Evolutionary conservation across 2,797 vertebrate genomes (phyloP), one percentile per base, ranked within the genome.

Genomic region (Dipus sagitta): DNA sequence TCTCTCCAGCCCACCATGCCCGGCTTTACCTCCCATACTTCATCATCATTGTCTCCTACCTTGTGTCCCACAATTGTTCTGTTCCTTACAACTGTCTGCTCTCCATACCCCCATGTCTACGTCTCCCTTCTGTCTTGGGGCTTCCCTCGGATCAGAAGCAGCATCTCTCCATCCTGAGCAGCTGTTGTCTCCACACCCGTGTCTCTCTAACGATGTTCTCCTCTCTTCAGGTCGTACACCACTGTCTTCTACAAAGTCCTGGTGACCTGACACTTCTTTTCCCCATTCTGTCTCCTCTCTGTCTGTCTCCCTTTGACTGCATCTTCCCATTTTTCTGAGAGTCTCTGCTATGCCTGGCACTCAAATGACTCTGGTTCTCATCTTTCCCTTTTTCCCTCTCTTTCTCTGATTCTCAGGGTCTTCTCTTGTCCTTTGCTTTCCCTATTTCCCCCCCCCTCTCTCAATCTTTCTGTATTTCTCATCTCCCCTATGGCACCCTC

Each of bases 381-480:
- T n/a, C 64, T 76, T 32, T 6, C 47, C 23, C 47, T 10, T n/a
- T 21, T 13, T 65, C 20, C 47, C 9, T 62, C 38, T 52, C 47
- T 70, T 24, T 62, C 32, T 42, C 83, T 70, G 64, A 6, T 14
- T 65, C 65, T 86, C 71, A 20, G 1, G 28, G 6, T 94, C 67
- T 75, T 79, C 71, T 67, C 13, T 9, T 21, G 23, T 38, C 68
- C 21, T 85, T 38, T 38, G 34, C 24, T 70, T 88, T 93, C 84
- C 30, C 60, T 47, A 1, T 13, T 28, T 54, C 62, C 21, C 13
- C 80, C 67, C 60, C 72, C 72, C 18, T 75, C 60, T 81, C 75
- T 18, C 34, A 54, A 32, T 94, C 90, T 64, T 62, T 90, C 82
- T 38, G 8, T 38, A 64, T 70, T 89, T 84, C 47, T 95, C 92